Evolutionary conservation across 2,797 vertebrate genomes (phyloP), one percentile per base, ranked within the genome.

Genomic region (Rachycentron canadum): DNA sequence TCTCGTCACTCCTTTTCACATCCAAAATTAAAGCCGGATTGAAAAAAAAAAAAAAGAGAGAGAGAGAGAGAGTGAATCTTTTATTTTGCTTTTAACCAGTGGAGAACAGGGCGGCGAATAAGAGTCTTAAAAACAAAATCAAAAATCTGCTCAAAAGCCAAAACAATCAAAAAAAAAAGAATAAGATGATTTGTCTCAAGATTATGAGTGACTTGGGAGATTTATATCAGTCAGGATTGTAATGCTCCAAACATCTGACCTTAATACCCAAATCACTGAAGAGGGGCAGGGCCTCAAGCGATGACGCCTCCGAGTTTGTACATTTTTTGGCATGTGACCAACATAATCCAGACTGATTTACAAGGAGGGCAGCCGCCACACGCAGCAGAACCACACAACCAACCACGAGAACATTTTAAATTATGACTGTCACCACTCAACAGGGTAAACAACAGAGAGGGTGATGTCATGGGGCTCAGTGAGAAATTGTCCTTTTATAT

Each of bases 181-280:
- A 62, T 88, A 74, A 81, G 73, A 70, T 55, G 82, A 85, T 88
- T 88, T 78, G 69, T 65, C 21, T 72, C 2, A 80, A 90, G 87
- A 91, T 92, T 88, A 87, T 14, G 61, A 69, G 76, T 6, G 76
- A 89, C 82, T 77, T 57, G 49, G 56, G 72, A 89, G 86, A 82
- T 89, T 87, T 83, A 71, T 25, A 65, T 77, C 47, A 55, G 69
- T 77, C 68, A 40, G 83, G 79, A 73, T 69, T 74, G 57, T 69
- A 61, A 61, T 57, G 68, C 72, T 81, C 57, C 70, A 64, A 86
- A 86, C 70, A 52, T 78, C 41, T 91, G 90, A 89, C 88, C 86
- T 91, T 86, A 93, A 94, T 93, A 90, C 79, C 79, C 52, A 30
- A 76, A 76, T 80, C 59, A 59, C 61, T 21, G 52, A 38, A 55